These are phyloP conservation scores for Galerucella pusilla DNA, from an alignment of 2,888 invertebrate species.

Conservation along the genomic window DNA sequence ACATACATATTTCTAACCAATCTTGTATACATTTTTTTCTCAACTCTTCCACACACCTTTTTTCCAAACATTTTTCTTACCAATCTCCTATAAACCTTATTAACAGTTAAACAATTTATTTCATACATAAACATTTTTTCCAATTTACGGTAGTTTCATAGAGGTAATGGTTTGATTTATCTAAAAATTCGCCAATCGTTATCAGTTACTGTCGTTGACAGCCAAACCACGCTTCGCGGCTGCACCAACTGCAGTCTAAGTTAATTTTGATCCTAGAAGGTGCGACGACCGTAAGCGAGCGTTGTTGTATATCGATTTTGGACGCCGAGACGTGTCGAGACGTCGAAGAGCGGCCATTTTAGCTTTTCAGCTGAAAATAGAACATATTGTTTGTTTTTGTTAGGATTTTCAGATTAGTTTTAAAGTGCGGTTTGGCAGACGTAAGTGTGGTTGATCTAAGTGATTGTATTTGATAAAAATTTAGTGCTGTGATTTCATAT, in stretches of 20 bases:
- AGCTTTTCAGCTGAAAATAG: slow-evolving; percentile 36
- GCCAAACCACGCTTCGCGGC: not conserved
- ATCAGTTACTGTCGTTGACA: slow-evolving; percentile 1
- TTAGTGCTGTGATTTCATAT: slow-evolving; percentile 9
- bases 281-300: not conserved
- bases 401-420: slow-evolving; percentile 14
- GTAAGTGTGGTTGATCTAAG: slow-evolving; percentile 21
- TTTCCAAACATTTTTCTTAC: too few species aligned
- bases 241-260: slow-evolving; percentile 5
- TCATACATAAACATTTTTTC: too few species aligned
- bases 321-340: slow-evolving; percentile 21
- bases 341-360: slow-evolving; percentile 25
- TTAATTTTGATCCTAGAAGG: slow-evolving; percentile 22
- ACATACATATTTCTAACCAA: too few species aligned
- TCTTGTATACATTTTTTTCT: too few species aligned
- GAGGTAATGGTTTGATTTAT: not conserved
- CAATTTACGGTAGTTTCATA: not conserved
- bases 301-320: slow-evolving; percentile 23
- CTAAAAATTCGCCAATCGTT: not conserved
- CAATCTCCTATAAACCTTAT: too few species aligned
- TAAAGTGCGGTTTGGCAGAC: slow-evolving; percentile 18
- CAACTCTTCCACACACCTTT: too few species aligned
- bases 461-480: not conserved
- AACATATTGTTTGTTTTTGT: slow-evolving; percentile 28
- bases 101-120: too few species aligned